Percentiles rank a stretch among this genome's conserved stretches.
Conservation (phyloP, 2,113 vertebrate genomes). For the Hemiscyllium ocellatum region DNA sequence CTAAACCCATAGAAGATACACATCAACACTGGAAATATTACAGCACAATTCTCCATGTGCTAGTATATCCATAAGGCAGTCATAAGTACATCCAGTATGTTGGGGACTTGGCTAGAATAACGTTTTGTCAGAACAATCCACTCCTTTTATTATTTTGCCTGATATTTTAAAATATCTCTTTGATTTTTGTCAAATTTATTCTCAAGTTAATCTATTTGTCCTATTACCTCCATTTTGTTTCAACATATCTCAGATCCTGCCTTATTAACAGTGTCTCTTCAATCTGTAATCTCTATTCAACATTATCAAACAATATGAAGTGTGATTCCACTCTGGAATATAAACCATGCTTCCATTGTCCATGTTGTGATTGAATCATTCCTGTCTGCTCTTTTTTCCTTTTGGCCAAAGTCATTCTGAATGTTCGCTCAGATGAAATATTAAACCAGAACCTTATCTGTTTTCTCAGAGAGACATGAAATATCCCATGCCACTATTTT, state of each 20-base stretch:
- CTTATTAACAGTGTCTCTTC: not conserved
- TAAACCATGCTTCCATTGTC: not conserved
- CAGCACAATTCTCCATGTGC: not conserved
- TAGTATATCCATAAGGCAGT: not conserved
- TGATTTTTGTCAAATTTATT: not conserved
- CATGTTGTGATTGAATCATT: no score
- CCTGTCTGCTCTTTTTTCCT: no score
- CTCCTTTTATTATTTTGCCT: not conserved
- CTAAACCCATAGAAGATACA: not conserved
- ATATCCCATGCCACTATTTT: no score
- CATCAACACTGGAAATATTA: not conserved
- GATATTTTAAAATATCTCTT: not conserved
- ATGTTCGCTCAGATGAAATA: no score
- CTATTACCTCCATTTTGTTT: not conserved
- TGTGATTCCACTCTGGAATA: not conserved
- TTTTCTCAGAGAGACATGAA: no score
- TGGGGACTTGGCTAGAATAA: not conserved
- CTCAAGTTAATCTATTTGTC: not conserved
- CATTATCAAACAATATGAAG: not conserved
- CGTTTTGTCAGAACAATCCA: not conserved
- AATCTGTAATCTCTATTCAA: not conserved
- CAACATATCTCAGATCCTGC: not conserved
- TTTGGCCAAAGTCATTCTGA: no score
- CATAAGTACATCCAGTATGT: not conserved
- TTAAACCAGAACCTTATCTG: no score